Evolutionary conservation across 2,888 invertebrate genomes (phyloP), one percentile per base, ranked within the genome.

Genomic region (Sepioteuthis lessoniana): DNA sequence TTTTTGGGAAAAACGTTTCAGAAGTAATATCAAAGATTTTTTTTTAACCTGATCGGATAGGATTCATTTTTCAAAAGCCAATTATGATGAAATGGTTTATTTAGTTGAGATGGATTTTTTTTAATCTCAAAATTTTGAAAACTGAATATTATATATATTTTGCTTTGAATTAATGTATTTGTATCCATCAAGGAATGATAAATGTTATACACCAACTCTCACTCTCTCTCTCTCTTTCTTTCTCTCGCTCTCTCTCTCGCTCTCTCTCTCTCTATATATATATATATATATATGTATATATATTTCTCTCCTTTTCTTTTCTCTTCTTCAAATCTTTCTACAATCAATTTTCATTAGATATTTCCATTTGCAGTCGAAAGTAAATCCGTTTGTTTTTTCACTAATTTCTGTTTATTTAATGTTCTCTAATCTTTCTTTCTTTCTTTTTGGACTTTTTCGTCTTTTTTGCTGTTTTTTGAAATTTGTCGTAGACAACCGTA

Each of bases 51-150:
- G n/a, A 35, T 76, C n/a, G 16, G 16, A 35, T n/a, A 10, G 8
- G n/a, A 35, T 35, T n/a, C n/a, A n/a, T 76, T n/a, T 76, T 16
- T 35, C n/a, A 76, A n/a, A 13, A 16, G 76, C 76, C 76, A 76
- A 76, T 76, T 76, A 76, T 76, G 76, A n/a, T 76, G 76, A 76
- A 76, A 76, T 76, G 76, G 31, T 76, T 76, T 76, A n/a, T 35
- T 76, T n/a, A 10, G 16, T 35, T 76, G 16, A 1, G 2, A 2
- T 4, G 1, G 55, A 25, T 55, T 55, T 35, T 76, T 76, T 76
- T n/a, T n/a, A n/a, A 10, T 76, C n/a, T 35, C 76, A 5, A 13
- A 76, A n/a, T 76, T 76, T 76, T 76, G n/a, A n/a, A n/a, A 76
- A 76, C n/a, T 25, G 35, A 76, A n/a, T 76, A 10, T n/a, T n/a